Evolutionary conservation across 2,113 vertebrate species (phyloP), one percentile per base, ranked within the genome.

Genomic region (Anarrhichthys ocellatus): DNA sequence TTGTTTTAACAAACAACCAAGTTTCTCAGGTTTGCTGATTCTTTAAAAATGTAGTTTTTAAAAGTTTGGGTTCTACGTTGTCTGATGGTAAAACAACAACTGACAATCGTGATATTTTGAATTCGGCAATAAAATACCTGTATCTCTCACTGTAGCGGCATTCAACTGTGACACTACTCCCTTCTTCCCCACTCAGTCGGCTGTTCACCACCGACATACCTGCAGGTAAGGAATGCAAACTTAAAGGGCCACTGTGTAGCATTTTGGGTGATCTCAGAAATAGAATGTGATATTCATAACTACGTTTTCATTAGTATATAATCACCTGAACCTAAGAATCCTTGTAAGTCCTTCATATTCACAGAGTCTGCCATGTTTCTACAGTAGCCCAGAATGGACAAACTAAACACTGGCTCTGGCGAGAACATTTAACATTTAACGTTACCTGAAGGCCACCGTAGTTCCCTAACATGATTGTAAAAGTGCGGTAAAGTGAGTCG

Each of bases 91-190:
- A 73, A 50, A 50, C 48, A 56, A 27, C 54, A 58, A 32, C 58
- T 61, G 58, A 32, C 9, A 22, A 62, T 4, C 34, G 32, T 46
- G 61, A 40, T 27, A 34, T 5, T 4, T 68, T 17, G 27, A 50
- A 42, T 61, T 75, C 18, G 4, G 56, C 76, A 69, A 52, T 76
- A 18, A 59, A 36, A 74, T 91, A 94, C 95, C 93, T 95, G 92
- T 90, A 91, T 91, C 77, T 93, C 52, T 85, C 74, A 79, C 95
- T 95, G 92, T 96, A 96, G 66, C 73, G 79, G 78, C 92, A 95
- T 56, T 91, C 64, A n/a, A 89, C 84, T 58, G 66, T 91, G 76
- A 95, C 48, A 0, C 84, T 91, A 7, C 78, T 79, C 6, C 94
- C 93, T 81, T 94, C 94, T n/a, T 92, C 92, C 6, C 88, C 94